Conservation (phyloP, 2,113 vertebrate species). For the Hydrolagus affinis region DNA sequence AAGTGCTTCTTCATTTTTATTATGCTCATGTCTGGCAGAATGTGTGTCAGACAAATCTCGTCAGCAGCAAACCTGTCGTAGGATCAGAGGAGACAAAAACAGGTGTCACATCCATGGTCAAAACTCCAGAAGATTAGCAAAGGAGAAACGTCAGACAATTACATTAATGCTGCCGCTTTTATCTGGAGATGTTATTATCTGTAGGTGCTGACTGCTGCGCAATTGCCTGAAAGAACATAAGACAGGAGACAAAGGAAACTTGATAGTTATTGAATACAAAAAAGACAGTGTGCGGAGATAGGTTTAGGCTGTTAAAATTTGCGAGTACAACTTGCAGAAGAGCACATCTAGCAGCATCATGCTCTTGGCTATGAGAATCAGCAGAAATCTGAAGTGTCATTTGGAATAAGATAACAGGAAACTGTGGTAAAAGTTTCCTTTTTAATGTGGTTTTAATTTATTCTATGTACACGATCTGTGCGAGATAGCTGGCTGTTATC, state of each 20-base stretch:
- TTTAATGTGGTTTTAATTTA: conserved; percentile 47
- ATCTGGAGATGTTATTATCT: conserved; percentile 84
- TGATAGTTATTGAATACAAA: conserved; percentile 75
- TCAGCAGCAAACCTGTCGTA: conserved; percentile 77
- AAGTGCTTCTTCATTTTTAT: conserved; percentile 96
- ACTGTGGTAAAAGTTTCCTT: conserved; percentile 60
- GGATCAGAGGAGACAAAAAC: conserved; percentile 81
- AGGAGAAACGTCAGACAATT: conserved; percentile 75
- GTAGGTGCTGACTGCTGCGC: conserved; percentile 69
- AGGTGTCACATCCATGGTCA: conserved; percentile 90
- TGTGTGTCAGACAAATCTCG: conserved; percentile 82
- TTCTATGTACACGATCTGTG: conserved; percentile 43
- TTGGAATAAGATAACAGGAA: conserved; percentile 67
- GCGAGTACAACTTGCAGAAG: conserved; percentile 55
- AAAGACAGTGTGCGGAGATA: conserved; percentile 69
- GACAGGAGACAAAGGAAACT: conserved; percentile 73
- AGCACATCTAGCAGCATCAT: conserved; percentile 53
- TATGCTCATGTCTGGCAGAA: conserved; percentile 85
- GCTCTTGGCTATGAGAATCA: conserved; percentile 59
- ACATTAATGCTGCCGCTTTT: conserved; percentile 82
- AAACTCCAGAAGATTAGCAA: conserved; percentile 76
- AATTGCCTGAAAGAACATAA: conserved; percentile 70
- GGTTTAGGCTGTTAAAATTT: conserved; percentile 70
- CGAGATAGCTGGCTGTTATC: not conserved
- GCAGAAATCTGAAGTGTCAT: conserved; percentile 55